phyloP scores from a whole-genome alignment of 1,140 invertebrate genomes.

The Cylas formicarius region DNA sequence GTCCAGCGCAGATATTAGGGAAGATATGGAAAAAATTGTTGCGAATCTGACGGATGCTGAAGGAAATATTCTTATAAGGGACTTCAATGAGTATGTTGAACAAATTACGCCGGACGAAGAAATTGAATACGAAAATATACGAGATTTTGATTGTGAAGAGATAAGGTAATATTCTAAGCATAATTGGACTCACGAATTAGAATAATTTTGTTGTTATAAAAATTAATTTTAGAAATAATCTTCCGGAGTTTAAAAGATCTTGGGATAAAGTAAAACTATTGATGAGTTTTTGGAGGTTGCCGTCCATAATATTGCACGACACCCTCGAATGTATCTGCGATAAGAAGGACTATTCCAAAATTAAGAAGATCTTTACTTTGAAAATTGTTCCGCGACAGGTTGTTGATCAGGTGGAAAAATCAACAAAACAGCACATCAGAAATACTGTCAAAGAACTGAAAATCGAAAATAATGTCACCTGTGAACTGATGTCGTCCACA shows the following conservation, averaged over 20 bases:
- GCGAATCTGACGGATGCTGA: constrained; percentile 24
- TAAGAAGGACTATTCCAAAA: constrained; percentile 29
- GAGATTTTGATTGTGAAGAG: constrained; percentile 35
- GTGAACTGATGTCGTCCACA: constrained; percentile 25
- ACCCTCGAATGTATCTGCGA: constrained; percentile 35
- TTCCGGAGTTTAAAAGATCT: constrained; percentile 31
- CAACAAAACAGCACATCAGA: constrained; percentile 27
- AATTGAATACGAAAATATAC: constrained; percentile 35
- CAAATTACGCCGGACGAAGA: constrained; percentile 41
- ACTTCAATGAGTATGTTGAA: constrained; percentile 33
- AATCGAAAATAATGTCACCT: constrained; percentile 32
- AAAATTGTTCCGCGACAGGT: constrained; percentile 40
- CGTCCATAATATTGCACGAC: constrained; percentile 32
- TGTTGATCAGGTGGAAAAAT: constrained; percentile 23
- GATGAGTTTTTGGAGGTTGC: constrained; percentile 40
- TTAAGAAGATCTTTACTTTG: constrained; percentile 35
- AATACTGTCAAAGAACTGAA: constrained; percentile 29
- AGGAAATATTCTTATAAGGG: constrained; percentile 31
- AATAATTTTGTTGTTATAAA: neutral
- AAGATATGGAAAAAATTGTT: constrained; percentile 34
- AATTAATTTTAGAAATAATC: constrained; percentile 25
- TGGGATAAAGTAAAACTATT: constrained; percentile 38
- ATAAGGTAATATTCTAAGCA: constrained; percentile 23
- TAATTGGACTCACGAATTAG: constrained; percentile 3
- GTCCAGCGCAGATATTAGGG: constrained; percentile 30